A percentile compares a stretch with the other conserved stretches of the same genome.
Evolutionary conservation across 2,113 vertebrate genomes (phyloP).

Genomic region (Oxyura jamaicensis): DNA sequence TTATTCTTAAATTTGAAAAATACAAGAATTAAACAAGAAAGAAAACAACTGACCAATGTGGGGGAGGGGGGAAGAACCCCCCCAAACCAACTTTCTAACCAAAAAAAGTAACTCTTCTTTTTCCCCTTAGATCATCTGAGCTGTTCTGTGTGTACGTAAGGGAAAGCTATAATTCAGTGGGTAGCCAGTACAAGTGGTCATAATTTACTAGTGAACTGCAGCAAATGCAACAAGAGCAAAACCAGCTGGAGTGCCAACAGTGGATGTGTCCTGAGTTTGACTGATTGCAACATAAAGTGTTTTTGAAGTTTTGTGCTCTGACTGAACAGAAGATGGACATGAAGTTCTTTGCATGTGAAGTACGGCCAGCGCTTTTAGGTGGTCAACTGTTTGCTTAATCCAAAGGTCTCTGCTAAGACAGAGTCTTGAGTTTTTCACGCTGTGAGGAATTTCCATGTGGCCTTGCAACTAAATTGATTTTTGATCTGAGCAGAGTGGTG

Average conservation of each 20-base stretch:
- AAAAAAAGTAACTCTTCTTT: background rate
- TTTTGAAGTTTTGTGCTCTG: constrained; percentile 40
- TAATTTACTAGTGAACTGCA: background rate
- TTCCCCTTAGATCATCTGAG: too few species aligned
- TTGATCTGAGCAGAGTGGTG: constrained; percentile 28
- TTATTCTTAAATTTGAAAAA: constrained; percentile 17
- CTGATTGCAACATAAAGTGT: background rate
- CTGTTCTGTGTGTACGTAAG: background rate
- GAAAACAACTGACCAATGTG: background rate
- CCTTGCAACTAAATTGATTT: constrained; percentile 63
- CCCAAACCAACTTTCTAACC: background rate
- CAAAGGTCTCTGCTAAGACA: background rate
- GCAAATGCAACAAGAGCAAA: background rate
- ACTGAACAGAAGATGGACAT: constrained; percentile 4
- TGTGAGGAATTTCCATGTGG: constrained; percentile 46
- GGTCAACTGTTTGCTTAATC: constrained; percentile 45
- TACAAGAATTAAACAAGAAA: background rate
- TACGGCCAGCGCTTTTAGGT: constrained; percentile 20
- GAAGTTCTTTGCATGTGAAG: constrained; percentile 18
- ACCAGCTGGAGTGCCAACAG: background rate
- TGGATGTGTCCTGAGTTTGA: background rate
- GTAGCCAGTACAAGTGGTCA: background rate
- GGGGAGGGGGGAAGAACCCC: too few species aligned
- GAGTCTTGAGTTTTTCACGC: constrained; percentile 19
- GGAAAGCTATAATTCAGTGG: background rate